Conservation (phyloP, 2,888 invertebrate genomes). For the Lithosia quadra region DNA sequence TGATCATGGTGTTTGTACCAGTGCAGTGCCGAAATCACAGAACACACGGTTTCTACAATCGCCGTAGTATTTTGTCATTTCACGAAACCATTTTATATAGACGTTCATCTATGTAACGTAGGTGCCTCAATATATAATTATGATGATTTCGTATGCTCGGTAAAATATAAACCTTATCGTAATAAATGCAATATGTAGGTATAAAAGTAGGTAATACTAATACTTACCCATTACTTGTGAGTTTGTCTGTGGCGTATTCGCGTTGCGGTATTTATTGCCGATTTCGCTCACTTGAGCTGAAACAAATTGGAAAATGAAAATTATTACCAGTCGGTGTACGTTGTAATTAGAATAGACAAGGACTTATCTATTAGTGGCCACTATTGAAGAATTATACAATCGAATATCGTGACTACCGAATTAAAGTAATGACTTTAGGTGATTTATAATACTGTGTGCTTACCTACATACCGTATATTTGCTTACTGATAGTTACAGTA, state of each 20-base stretch:
- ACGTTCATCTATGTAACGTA: too few species aligned
- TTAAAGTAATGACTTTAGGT: slow-evolving; percentile 23
- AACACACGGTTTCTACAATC: background rate
- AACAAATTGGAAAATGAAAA: slow-evolving; percentile 50
- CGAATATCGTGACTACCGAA: slow-evolving; percentile 35
- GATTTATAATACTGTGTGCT: slow-evolving; percentile 22
- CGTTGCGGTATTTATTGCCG: slow-evolving; percentile 36
- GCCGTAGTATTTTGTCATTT: background rate
- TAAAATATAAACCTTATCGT: background rate
- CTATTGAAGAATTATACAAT: slow-evolving; percentile 27
- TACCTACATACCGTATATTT: background rate
- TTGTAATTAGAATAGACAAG: slow-evolving; percentile 43
- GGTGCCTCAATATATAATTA: background rate
- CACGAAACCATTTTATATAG: background rate
- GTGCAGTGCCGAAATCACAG: too few species aligned
- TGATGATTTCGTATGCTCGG: background rate
- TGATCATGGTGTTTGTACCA: too few species aligned
- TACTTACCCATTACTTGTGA: slow-evolving; percentile 56
- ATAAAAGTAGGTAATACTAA: slow-evolving; percentile 12
- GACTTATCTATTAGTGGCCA: slow-evolving; percentile 22
- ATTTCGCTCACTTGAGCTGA: slow-evolving; percentile 45
- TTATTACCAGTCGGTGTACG: slow-evolving; percentile 31
- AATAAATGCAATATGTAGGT: too few species aligned
- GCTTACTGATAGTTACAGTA: background rate
- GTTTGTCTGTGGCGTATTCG: slow-evolving; percentile 27